phyloP scores from a whole-genome alignment of 1,140 invertebrate genomes.

The Meloidogyne exigua region DNA sequence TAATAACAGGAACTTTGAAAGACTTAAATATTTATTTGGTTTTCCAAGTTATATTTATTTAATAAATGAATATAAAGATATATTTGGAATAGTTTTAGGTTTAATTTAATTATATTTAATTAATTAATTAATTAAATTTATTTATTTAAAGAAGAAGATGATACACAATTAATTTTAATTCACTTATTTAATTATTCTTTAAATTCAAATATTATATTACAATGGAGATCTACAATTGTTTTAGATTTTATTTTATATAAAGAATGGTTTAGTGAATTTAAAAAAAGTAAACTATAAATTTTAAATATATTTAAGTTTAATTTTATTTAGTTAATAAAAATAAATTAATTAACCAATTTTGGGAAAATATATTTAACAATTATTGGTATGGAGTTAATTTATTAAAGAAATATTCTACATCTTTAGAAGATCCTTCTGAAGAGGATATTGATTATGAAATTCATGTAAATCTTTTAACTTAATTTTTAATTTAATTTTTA shows the following conservation, averaged over 20 bases:
- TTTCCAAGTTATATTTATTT: background rate
- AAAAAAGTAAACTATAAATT: background rate
- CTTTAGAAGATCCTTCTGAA: background rate
- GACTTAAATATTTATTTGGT: background rate
- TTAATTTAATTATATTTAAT: background rate
- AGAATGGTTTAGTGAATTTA: background rate
- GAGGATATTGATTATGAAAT: background rate
- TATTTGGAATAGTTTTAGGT: background rate
- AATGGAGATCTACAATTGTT: background rate
- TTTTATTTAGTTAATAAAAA: background rate
- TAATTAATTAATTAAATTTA: background rate
- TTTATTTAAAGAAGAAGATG: background rate
- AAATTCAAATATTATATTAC: background rate
- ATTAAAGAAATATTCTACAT: background rate
- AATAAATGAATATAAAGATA: background rate
- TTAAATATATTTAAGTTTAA: background rate
- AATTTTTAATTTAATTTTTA: no score
- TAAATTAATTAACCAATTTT: conserved; percentile 1
- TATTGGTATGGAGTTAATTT: background rate
- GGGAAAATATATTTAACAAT: conserved; percentile 1
- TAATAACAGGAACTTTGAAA: background rate
- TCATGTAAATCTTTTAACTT: background rate
- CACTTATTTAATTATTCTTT: background rate
- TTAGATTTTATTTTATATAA: conserved; percentile 6
- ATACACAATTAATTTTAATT: background rate